These are phyloP conservation scores for Microctonus aethiopoides DNA, from an alignment of 2,888 invertebrate genomes.

Conservation along the genomic window DNA sequence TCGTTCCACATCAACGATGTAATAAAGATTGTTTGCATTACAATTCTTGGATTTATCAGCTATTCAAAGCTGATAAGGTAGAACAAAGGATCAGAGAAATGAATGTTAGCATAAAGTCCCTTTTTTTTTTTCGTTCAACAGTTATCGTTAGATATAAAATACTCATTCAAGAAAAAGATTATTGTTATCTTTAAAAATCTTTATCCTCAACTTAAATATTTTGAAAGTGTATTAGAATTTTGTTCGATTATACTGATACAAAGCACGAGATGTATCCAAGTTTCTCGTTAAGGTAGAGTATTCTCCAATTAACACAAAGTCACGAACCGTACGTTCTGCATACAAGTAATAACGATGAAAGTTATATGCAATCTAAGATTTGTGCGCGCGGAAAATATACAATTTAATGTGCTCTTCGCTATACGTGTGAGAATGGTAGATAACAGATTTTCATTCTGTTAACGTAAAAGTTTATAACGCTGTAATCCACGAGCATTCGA, in stretches of 20 bases:
- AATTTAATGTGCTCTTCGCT: not conserved
- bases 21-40: too few species aligned
- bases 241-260: conserved; percentile 32
- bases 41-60: too few species aligned
- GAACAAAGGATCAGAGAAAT: too few species aligned
- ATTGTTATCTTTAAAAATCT: not conserved
- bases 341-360: conserved; percentile 26
- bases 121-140: too few species aligned
- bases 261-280: conserved; percentile 25
- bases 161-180: too few species aligned
- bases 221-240: conserved; percentile 20
- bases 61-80: too few species aligned
- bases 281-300: conserved; percentile 27
- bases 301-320: conserved; percentile 44
- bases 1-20: not conserved
- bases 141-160: too few species aligned
- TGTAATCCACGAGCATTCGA: not conserved
- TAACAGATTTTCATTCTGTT: not conserved
- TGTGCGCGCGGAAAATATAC: not conserved
- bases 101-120: too few species aligned
- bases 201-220: not conserved
- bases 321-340: conserved; percentile 34
- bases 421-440: not conserved
- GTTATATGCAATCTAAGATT: conserved; percentile 12
- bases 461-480: not conserved